phyloP scores from a whole-genome alignment of 2,113 vertebrate species.

The Hassar affinis region DNA sequence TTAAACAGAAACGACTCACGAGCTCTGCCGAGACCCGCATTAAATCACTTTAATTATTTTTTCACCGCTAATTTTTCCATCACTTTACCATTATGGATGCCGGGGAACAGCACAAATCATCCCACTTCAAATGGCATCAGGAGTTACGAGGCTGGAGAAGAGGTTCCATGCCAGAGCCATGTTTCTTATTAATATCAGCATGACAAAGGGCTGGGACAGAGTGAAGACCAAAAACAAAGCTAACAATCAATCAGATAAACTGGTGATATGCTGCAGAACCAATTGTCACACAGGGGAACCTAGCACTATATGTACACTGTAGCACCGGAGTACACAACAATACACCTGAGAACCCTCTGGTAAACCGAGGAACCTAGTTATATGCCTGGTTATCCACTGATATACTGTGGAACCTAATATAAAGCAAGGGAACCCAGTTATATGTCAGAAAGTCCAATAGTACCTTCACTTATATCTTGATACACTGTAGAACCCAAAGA shows the following conservation, averaged over 20 bases:
- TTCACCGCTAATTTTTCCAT: constrained; percentile 37
- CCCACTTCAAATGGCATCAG: not conserved
- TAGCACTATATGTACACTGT: not conserved
- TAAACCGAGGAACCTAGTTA: not conserved
- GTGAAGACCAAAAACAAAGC: not conserved
- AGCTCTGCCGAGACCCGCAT: not conserved
- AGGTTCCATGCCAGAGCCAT: not conserved
- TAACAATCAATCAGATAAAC: not conserved
- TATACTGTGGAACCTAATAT: not conserved
- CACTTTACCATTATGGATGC: constrained; percentile 14
- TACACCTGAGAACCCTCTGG: no score
- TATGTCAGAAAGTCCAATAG: not conserved
- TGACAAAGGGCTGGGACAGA: not conserved
- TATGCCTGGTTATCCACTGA: not conserved
- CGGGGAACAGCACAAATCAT: not conserved
- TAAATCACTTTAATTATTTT: constrained; percentile 40
- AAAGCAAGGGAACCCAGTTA: not conserved
- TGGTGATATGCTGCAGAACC: not conserved
- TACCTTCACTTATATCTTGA: no score
- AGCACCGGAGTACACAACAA: not conserved
- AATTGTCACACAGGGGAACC: not conserved
- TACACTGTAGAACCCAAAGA: not conserved
- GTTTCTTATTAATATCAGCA: constrained; percentile 14
- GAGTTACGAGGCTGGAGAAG: not conserved
- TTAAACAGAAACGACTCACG: constrained; percentile 25